Conservation (phyloP, 2,888 invertebrate species). For the Dolichopus griseipennis region DNA sequence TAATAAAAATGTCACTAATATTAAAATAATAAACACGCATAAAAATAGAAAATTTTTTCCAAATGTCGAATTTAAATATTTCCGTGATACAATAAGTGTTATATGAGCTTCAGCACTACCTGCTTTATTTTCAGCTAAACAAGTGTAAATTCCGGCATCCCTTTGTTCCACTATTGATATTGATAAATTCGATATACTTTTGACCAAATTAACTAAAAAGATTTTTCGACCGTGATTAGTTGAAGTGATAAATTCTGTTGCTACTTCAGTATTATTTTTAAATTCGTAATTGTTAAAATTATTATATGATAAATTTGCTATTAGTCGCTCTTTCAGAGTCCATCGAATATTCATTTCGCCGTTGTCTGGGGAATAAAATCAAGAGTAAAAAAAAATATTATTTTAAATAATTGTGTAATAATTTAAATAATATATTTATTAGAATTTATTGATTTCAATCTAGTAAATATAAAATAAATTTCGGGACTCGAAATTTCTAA, state of each 20-base stretch:
- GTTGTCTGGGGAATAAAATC: too few species aligned
- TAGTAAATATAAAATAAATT: too few species aligned
- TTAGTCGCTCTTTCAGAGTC: conserved; percentile 60
- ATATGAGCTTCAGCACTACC: conserved; percentile 67
- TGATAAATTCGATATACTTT: conserved; percentile 63
- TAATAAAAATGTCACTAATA: conserved; percentile 58
- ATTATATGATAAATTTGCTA: conserved; percentile 52
- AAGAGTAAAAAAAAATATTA: too few species aligned
- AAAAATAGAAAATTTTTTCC: conserved; percentile 55
- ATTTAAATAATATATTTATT: too few species aligned
- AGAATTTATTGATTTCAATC: too few species aligned
- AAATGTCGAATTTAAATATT: conserved; percentile 52
- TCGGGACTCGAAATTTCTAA: too few species aligned
- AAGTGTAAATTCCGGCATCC: conserved; percentile 68
- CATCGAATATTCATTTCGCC: conserved; percentile 58
- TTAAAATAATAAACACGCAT: conserved; percentile 59
- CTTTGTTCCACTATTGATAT: conserved; percentile 62
- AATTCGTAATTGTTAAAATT: conserved; percentile 10
- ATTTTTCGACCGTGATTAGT: conserved; percentile 50
- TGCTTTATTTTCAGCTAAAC: conserved; percentile 72
- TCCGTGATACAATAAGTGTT: conserved; percentile 59
- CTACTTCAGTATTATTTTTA: conserved; percentile 26
- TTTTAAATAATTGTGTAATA: too few species aligned
- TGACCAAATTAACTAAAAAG: conserved; percentile 57
- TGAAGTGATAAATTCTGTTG: conserved; percentile 36